These are phyloP conservation scores for Drosophila mauritiana DNA, from an alignment of 1,140 invertebrate species.

Conservation along the genomic window DNA sequence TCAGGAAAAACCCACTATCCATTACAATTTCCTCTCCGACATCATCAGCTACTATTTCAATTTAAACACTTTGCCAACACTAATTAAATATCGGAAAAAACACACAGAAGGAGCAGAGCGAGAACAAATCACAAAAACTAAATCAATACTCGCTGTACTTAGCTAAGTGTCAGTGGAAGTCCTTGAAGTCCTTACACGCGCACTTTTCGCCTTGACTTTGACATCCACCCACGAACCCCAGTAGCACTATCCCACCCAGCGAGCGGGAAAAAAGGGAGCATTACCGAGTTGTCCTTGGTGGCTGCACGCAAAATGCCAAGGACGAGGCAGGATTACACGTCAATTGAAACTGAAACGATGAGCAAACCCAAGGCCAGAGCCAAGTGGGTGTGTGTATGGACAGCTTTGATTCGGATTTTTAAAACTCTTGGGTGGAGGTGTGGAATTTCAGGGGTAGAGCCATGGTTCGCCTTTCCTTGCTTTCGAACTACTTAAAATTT, in stretches of 20 bases:
- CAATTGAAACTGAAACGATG: conserved; percentile 63
- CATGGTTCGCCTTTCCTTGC: conserved; percentile 17
- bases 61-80: conserved; percentile 58
- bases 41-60: conserved; percentile 40
- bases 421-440: neutral
- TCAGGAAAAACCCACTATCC: neutral
- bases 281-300: conserved; percentile 67
- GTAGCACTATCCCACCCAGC: conserved; percentile 23
- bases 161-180: conserved; percentile 50
- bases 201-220: conserved; percentile 77
- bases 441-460: neutral
- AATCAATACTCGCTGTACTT: conserved; percentile 69
- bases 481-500: conserved; percentile 71
- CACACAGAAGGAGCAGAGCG: conserved; percentile 1
- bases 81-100: conserved; percentile 65
- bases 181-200: conserved; percentile 65
- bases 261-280: conserved; percentile 15
- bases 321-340: conserved; percentile 80
- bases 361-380: conserved; percentile 65
- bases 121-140: conserved; percentile 56
- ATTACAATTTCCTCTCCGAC: neutral
- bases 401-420: conserved; percentile 35
- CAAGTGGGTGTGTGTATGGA: conserved; percentile 44
- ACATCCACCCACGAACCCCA: conserved; percentile 48
- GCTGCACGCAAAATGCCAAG: conserved; percentile 73